phyloP scores from a whole-genome alignment of 2,113 vertebrate genomes.

The Bambusicola thoracicus region DNA sequence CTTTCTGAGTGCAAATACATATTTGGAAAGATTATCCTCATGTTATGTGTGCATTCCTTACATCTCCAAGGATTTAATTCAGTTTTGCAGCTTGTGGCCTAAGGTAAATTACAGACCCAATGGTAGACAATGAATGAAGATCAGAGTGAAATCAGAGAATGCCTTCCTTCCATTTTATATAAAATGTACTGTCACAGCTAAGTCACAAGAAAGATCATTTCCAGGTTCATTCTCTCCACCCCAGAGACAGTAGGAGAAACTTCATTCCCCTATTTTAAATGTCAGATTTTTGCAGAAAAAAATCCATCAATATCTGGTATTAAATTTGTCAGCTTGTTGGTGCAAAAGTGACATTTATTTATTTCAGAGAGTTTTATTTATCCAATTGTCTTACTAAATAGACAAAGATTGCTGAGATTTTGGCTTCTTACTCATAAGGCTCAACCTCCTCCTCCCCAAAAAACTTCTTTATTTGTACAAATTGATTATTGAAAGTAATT shows the following conservation, averaged over 20 bases:
- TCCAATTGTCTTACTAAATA: background rate
- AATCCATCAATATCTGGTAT: rapidly evolving
- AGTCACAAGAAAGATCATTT: background rate
- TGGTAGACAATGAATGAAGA: background rate
- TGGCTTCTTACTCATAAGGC: background rate
- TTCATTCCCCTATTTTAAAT: background rate
- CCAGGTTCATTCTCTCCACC: background rate
- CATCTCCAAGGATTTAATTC: background rate
- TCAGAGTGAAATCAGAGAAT: background rate
- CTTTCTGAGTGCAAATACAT: background rate
- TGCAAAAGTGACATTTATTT: background rate
- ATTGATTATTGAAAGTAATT: background rate
- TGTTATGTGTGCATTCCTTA: background rate
- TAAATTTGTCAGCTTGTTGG: background rate
- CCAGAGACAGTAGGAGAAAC: background rate
- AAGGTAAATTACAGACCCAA: background rate
- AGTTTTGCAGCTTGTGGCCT: background rate
- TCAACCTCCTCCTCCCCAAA: background rate
- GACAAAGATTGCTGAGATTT: background rate
- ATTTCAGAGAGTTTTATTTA: background rate
- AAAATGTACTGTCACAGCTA: rapidly evolving
- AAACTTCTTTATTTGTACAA: background rate
- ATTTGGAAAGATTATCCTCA: background rate
- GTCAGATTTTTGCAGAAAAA: background rate
- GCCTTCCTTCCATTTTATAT: background rate